phyloP scores from a whole-genome alignment of 92 coral and sea anemone genomes.

The Epizoanthus rinbou region DNA sequence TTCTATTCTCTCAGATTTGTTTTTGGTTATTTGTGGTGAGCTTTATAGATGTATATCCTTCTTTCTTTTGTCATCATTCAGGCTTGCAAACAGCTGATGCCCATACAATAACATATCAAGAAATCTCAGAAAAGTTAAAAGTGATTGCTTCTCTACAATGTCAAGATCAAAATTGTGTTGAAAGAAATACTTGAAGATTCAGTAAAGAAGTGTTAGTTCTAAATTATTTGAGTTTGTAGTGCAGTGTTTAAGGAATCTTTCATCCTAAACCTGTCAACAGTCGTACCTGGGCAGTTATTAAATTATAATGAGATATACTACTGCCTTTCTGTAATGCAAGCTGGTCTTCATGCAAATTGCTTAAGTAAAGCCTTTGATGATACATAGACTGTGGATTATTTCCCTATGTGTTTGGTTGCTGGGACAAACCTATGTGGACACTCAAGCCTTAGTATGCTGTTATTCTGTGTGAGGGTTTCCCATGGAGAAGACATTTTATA shows the following conservation, averaged over 20 bases:
- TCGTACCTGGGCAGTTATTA: constrained; percentile 31
- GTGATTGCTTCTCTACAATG: not conserved
- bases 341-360: not conserved
- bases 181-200: not conserved
- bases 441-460: constrained; percentile 49
- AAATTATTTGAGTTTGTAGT: not conserved
- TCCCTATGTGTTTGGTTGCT: constrained; percentile 33
- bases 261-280: constrained; percentile 26
- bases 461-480: constrained; percentile 88
- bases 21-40: not conserved
- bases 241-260: constrained; percentile 9
- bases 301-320: constrained; percentile 59
- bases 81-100: not conserved
- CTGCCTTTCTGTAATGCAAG: constrained; percentile 52
- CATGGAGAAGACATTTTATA: constrained; percentile 56
- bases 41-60: not conserved
- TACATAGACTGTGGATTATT: constrained; percentile 4
- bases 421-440: constrained; percentile 6
- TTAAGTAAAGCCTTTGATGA: not conserved
- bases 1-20: not conserved
- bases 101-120: not conserved
- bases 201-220: not conserved
- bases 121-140: not conserved
- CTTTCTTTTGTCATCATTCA: not conserved
- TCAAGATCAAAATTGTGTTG: not conserved